Conservation (phyloP, 2,888 invertebrate species). For the Catocala fraxini region DNA sequence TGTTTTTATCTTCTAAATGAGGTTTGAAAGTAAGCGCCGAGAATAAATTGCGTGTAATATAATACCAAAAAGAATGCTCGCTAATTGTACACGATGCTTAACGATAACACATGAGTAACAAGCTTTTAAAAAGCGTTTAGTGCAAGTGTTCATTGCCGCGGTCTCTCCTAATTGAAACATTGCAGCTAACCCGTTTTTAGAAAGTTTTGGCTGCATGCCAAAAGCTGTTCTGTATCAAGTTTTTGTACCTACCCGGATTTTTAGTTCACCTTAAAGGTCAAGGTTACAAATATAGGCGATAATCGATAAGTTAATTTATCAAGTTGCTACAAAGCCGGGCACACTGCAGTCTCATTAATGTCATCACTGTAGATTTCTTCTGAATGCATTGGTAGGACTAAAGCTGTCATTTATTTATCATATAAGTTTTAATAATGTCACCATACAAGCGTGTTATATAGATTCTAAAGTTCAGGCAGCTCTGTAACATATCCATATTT, state of each 20-base stretch:
- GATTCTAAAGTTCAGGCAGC: too few species aligned
- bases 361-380: too few species aligned
- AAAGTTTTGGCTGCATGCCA: slow-evolving; percentile 79
- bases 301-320: slow-evolving; percentile 4
- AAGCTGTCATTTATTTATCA: too few species aligned
- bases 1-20: neutral
- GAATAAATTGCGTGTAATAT: slow-evolving; percentile 37
- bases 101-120: slow-evolving; percentile 38
- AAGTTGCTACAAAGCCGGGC: too few species aligned
- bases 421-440: too few species aligned
- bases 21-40: slow-evolving; percentile 20
- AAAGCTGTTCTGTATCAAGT: slow-evolving; percentile 68
- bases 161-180: slow-evolving; percentile 70
- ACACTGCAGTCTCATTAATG: too few species aligned
- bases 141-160: slow-evolving; percentile 44
- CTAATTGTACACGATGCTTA: slow-evolving; percentile 38
- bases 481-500: too few species aligned
- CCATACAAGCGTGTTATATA: too few species aligned
- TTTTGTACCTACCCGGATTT: slow-evolving; percentile 64
- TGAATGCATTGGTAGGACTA: too few species aligned
- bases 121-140: slow-evolving; percentile 50
- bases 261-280: slow-evolving; percentile 71
- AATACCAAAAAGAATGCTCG: slow-evolving; percentile 34
- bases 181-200: slow-evolving; percentile 77
- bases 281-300: slow-evolving; percentile 62